Evolutionary conservation across 2,888 invertebrate species (phyloP).

Genomic region (Ectropis crepuscularia): DNA sequence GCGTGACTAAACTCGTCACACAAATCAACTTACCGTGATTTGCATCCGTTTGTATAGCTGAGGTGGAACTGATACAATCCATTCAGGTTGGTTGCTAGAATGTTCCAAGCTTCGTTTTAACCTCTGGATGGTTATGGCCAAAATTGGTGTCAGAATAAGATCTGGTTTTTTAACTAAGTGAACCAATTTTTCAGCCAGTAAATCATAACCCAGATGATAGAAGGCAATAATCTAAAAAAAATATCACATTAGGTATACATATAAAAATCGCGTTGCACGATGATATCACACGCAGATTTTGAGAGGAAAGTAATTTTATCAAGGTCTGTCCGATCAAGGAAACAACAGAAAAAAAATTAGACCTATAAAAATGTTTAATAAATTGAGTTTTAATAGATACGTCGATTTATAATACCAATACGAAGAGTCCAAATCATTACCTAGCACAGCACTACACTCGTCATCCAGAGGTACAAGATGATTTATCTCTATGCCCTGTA

Average conservation of each 20-base stretch:
- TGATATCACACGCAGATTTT: neutral
- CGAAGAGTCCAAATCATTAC: too few species aligned
- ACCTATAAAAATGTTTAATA: too few species aligned
- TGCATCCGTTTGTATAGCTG: conserved; percentile 91
- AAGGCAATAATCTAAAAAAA: conserved; percentile 83
- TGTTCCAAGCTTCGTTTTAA: conserved; percentile 87
- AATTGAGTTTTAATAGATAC: too few species aligned
- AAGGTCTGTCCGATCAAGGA: too few species aligned
- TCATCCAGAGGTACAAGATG: too few species aligned
- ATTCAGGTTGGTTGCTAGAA: conserved; percentile 86
- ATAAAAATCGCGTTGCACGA: neutral
- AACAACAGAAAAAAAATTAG: too few species aligned
- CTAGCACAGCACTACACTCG: too few species aligned
- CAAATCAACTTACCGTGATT: conserved; percentile 77
- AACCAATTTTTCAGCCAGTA: conserved; percentile 86
- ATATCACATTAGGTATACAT: neutral
- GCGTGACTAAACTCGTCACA: too few species aligned
- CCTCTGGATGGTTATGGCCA: conserved; percentile 93
- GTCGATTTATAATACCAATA: too few species aligned
- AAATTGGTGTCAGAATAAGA: conserved; percentile 87
- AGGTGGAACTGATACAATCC: conserved; percentile 91
- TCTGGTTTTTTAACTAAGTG: conserved; percentile 88
- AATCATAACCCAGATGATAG: conserved; percentile 86
- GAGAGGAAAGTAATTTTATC: too few species aligned
- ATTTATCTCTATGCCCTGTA: too few species aligned